Evolutionary conservation across 2,888 invertebrate genomes (phyloP).

Genomic region (Temnothorax unifasciatus): DNA sequence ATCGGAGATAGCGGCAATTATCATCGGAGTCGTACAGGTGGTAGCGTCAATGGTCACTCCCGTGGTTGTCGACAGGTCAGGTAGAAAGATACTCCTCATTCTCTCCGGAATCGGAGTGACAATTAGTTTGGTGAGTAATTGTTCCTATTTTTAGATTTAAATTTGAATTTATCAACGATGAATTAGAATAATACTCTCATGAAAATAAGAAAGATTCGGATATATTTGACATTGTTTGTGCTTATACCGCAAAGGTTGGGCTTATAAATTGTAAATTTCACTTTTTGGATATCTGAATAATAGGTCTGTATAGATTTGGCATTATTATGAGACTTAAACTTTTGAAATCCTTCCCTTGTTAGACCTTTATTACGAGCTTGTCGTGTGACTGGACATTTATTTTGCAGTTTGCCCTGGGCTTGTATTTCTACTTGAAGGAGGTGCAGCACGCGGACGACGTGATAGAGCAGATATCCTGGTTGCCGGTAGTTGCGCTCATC

Average conservation of each 20-base stretch:
- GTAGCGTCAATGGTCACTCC: conserved; percentile 91
- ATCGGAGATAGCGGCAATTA: conserved; percentile 90
- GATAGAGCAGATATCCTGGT: conserved; percentile 87
- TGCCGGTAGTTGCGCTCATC: conserved; percentile 91
- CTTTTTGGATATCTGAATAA: not conserved
- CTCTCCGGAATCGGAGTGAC: conserved; percentile 91
- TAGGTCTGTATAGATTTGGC: not conserved
- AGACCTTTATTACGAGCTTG: not conserved
- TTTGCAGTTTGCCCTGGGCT: conserved; percentile 87
- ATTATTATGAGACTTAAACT: not conserved
- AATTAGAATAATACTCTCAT: not conserved
- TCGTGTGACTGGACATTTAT: not conserved
- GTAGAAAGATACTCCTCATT: conserved; percentile 91
- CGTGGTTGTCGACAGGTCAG: conserved; percentile 92
- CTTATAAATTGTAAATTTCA: not conserved
- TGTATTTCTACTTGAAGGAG: conserved; percentile 89
- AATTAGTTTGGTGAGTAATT: conserved; percentile 88
- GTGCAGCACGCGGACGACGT: conserved; percentile 83
- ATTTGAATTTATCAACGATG: not conserved
- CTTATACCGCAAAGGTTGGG: not conserved
- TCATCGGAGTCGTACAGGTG: conserved; percentile 92
- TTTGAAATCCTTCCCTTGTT: not conserved
- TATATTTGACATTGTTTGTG: not conserved
- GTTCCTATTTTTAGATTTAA: not conserved
- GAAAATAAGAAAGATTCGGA: not conserved